phyloP scores from a whole-genome alignment of 37 sponge, comb jelly and placozoan genomes.

The Petrosia ficiformis region DNA sequence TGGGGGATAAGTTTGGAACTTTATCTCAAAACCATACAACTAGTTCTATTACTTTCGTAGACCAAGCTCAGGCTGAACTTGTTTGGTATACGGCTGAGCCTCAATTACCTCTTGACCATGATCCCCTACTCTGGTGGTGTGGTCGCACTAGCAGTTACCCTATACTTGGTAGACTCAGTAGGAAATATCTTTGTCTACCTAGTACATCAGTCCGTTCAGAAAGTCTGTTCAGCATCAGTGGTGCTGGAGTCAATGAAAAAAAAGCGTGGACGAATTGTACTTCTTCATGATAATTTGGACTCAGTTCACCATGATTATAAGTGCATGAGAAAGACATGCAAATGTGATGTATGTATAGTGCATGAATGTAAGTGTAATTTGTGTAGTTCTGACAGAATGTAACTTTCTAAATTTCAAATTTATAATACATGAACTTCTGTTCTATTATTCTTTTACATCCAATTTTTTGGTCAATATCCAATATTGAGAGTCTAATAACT shows the following conservation, averaged over 20 bases:
- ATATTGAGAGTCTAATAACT: too few species aligned
- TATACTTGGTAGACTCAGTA: constrained; percentile 16
- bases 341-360: constrained; percentile 1
- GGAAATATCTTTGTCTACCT: constrained; percentile 24
- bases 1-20: constrained; percentile 20
- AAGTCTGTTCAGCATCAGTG: constrained; percentile 13
- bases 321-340: constrained; percentile 12
- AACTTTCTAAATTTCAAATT: too few species aligned
- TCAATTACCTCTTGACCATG: constrained; percentile 20
- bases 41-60: constrained; percentile 16
- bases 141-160: constrained; percentile 12
- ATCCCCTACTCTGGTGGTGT: constrained; percentile 13
- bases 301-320: constrained; percentile 10
- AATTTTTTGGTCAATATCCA: too few species aligned
- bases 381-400: too few species aligned
- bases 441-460: too few species aligned
- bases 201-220: constrained; percentile 26
- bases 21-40: constrained; percentile 8
- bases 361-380: constrained; percentile 11
- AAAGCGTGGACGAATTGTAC: constrained; percentile 4
- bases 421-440: too few species aligned
- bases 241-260: constrained; percentile 9
- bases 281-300: constrained; percentile 17
- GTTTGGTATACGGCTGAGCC: constrained; percentile 16
- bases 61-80: constrained; percentile 21